Conservation (phyloP, 2,888 invertebrate species). For the Pantelozetes paolii region DNA sequence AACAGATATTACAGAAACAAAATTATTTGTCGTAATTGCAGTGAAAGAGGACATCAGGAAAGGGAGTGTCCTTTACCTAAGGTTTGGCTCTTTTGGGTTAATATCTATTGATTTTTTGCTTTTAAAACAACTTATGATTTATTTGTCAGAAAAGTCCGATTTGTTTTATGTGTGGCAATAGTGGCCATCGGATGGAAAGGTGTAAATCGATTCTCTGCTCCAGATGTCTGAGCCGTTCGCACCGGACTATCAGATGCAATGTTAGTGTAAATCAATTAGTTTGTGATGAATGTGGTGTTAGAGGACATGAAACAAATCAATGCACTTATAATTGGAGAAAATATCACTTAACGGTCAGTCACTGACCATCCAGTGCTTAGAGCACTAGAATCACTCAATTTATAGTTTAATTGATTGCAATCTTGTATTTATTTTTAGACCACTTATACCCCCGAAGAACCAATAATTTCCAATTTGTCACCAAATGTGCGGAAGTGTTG, state of each 20-base stretch:
- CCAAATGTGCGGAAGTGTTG: slow-evolving; percentile 15
- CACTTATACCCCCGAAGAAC: neutral
- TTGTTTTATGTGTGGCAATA: neutral
- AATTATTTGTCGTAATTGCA: slow-evolving; percentile 25
- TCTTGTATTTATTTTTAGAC: slow-evolving; percentile 14
- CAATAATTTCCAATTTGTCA: slow-evolving; percentile 2
- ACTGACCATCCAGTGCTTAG: neutral
- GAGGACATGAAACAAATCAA: slow-evolving; percentile 31
- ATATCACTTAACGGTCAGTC: slow-evolving; percentile 45
- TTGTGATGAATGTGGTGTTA: slow-evolving; percentile 23
- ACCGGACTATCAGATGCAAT: neutral
- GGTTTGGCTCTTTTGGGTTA: neutral
- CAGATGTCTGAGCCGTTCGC: neutral
- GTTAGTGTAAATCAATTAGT: slow-evolving; percentile 15
- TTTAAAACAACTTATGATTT: too few species aligned
- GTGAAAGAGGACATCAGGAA: slow-evolving; percentile 18
- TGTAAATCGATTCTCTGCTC: neutral
- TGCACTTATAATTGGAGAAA: slow-evolving; percentile 46
- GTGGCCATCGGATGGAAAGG: neutral
- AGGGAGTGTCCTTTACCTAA: slow-evolving; percentile 12
- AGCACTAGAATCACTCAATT: neutral
- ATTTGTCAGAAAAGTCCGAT: neutral
- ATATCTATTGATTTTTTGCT: too few species aligned
- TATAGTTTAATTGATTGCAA: slow-evolving; percentile 16
- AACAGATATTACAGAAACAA: slow-evolving; percentile 20